Percentiles rank a stretch among this genome's conserved stretches.
Conservation (phyloP, 2,113 vertebrate genomes). For the Acinonyx jubatus region DNA sequence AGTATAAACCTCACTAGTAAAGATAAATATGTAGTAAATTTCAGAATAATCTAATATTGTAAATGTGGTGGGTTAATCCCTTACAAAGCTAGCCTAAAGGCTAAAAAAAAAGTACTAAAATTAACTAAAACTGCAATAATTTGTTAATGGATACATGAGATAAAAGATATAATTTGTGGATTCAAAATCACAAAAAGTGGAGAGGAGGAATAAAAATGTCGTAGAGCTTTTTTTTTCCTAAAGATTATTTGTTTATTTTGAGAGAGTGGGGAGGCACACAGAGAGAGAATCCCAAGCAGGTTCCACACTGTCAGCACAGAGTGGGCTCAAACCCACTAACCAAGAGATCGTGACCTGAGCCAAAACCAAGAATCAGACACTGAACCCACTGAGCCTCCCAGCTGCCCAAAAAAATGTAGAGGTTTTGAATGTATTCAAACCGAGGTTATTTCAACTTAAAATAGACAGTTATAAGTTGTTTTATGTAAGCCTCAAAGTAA, state of each 20-base stretch:
- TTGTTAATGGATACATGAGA: neutral
- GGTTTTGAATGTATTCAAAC: neutral
- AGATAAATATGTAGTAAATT: neutral
- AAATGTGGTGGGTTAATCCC: neutral
- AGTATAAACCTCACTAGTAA: neutral
- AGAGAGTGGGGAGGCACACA: no score
- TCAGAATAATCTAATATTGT: neutral
- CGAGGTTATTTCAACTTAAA: neutral
- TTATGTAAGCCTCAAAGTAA: neutral
- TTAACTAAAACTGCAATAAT: neutral
- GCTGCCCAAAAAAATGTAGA: neutral
- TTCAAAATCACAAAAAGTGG: neutral
- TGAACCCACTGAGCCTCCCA: no score
- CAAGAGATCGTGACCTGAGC: no score
- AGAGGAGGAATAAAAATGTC: neutral
- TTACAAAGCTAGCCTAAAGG: neutral
- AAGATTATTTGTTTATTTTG: no score
- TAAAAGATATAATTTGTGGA: neutral
- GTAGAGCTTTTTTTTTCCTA: no score
- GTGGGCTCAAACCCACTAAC: no score
- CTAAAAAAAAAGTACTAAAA: neutral
- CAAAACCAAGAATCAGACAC: no score
- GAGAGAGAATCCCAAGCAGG: no score
- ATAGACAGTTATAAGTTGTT: neutral
- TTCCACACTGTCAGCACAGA: no score